Conservation (phyloP, 2,888 invertebrate species). For the Trilocha varians region DNA sequence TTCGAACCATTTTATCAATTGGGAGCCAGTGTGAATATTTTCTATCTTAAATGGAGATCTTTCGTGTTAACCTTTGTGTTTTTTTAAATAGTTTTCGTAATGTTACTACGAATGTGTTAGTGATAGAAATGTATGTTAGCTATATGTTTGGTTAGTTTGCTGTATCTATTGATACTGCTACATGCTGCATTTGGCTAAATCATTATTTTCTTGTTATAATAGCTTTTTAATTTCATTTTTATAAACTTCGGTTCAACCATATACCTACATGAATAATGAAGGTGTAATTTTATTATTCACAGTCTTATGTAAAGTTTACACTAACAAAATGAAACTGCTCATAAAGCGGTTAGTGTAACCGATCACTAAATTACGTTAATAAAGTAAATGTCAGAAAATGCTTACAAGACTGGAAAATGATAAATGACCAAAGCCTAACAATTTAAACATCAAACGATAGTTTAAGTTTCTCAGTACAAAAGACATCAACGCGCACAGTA, state of each 20-base stretch:
- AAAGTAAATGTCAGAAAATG: conserved; percentile 36
- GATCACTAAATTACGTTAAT: conserved; percentile 26
- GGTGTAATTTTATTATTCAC: no score
- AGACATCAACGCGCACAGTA: conserved; percentile 39
- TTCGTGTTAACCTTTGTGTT: neutral
- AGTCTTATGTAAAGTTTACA: no score
- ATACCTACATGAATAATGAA: no score
- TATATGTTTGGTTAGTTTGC: no score
- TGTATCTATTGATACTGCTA: no score
- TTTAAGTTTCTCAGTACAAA: conserved; percentile 20
- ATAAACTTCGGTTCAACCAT: no score
- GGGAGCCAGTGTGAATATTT: neutral
- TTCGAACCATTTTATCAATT: neutral
- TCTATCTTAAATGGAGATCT: neutral
- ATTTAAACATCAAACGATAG: conserved; percentile 16
- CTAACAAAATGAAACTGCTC: conserved; percentile 23
- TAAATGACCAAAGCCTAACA: conserved; percentile 19
- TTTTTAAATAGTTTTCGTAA: no score
- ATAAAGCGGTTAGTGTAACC: conserved; percentile 24
- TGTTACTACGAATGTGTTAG: no score
- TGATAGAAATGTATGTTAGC: no score
- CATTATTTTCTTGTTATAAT: no score
- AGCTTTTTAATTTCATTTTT: no score
- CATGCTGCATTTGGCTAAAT: no score
- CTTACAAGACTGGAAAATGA: conserved; percentile 17